phyloP scores from a whole-genome alignment of 1,140 invertebrate genomes.

The Macrosteles quadrilineatus region DNA sequence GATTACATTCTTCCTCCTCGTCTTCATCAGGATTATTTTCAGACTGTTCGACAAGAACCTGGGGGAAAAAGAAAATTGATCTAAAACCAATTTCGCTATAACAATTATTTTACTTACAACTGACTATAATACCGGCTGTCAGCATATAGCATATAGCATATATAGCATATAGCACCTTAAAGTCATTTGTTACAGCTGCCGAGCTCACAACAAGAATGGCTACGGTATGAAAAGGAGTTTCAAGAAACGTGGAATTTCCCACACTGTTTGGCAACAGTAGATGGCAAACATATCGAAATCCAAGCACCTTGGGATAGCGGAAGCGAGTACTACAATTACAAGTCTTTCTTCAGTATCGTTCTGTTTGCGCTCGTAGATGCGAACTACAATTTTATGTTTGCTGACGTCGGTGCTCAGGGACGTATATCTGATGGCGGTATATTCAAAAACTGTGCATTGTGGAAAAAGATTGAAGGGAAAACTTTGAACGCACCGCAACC shows the following conservation, averaged over 20 bases:
- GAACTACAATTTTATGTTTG: slow-evolving; percentile 22
- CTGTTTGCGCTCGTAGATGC: slow-evolving; percentile 23
- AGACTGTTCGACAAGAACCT: neutral
- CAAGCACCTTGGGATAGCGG: slow-evolving; percentile 15
- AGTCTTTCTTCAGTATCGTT: slow-evolving; percentile 22
- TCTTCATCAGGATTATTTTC: neutral
- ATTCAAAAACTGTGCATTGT: slow-evolving; percentile 32
- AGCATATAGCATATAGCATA: neutral
- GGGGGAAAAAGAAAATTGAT: too few species aligned
- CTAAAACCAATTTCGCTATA: too few species aligned
- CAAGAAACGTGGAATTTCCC: slow-evolving; percentile 16
- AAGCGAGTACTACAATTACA: slow-evolving; percentile 21
- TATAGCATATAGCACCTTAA: neutral
- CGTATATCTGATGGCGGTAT: slow-evolving; percentile 47
- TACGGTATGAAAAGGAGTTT: slow-evolving; percentile 7
- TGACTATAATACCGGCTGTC: too few species aligned
- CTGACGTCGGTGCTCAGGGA: slow-evolving; percentile 37
- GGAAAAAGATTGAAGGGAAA: slow-evolving; percentile 38
- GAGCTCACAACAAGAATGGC: slow-evolving; percentile 1
- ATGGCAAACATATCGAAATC: neutral
- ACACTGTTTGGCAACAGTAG: neutral
- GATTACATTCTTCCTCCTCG: neutral
- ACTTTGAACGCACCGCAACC: slow-evolving; percentile 43
- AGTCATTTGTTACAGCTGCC: neutral
- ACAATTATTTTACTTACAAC: too few species aligned